Evolutionary conservation across 2,888 invertebrate species (phyloP), one percentile per base, ranked within the genome.

Genomic region (Gisinianus flammeolus): DNA sequence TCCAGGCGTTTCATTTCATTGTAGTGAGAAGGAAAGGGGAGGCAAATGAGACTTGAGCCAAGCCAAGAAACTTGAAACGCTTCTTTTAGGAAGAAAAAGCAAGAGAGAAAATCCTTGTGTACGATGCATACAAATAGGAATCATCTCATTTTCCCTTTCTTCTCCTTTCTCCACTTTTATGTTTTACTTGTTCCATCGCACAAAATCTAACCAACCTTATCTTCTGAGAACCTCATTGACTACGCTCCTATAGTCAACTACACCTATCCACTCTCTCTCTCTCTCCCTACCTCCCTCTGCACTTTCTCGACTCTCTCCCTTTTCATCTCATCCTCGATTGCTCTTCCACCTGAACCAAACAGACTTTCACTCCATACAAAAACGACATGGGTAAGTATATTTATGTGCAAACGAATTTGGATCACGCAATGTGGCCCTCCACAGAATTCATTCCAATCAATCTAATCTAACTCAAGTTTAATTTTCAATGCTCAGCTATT

Each of bases 101-200:
- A 33, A 64, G 64, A 68, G 73, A 76, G 62, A 83, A 81, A 80
- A 80, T 81, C 80, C 81, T 62, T 70, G 75, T 79, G 80, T 81
- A 79, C 76, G 79, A 82, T 83, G 83, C 83, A 83, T 83, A 83
- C 83, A 81, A 83, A 83, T 82, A 80, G 78, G 80, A 79, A 81
- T 80, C 81, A 83, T 79, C 79, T 80, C 80, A 78, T 83, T 81
- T 81, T 79, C 79, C 78, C 73, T 76, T 76, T 78, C 73, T 70
- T 44, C 35, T 56, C 76, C 66, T 72, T 76, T 77, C 78, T 73
- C 54, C 26, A 58, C 68, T 77, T 72, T 76, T 66, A 67, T 69
- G 44, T 62, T 58, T 58, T 64, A 31, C 77, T 70, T 70, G 76
- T 75, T 73, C 72, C 44, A 28, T 26, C 31, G 64, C 71, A 31